Base-by-base conservation (phyloP, 2,113 vertebrate species). In the Hiodon alosoides region DNA sequence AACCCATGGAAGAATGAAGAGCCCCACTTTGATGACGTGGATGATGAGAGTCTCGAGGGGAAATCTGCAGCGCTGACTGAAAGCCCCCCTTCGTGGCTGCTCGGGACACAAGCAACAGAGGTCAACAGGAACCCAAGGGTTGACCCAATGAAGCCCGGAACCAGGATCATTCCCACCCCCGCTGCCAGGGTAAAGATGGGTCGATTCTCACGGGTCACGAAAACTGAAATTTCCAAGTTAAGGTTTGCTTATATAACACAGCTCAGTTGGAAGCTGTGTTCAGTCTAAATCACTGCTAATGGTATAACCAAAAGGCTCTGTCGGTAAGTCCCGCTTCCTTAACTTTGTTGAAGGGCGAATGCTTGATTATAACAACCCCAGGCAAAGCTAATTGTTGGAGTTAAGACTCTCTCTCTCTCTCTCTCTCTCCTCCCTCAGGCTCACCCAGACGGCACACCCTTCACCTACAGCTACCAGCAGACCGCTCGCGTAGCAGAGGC, bases 371-470 rank as follows among this genome's bases (percentile, higher is more conserved):
- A 59, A 3, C 9, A 59, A 9, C 9, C 9, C 14, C 58, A 11
- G 58, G 55, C 55, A 8, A 11, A 6, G 11, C 6, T 57, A 11
- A 57, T 57, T 8, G 6, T 57, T 6, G 1, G 2, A 6, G 6
- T 6, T 11, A 57, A 9, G 58, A 9, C 3, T 9, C 0, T 59
- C 9, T 4, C 9, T 9, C 9, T 59, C 14, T 59, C 58, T 59
- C 4, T 59, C 14, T 59, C 4, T 53, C 11, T 54, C 50, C 50
- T 9, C 8, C 53, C 4, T 14, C 52, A 76, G 73, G 58, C 53
- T 51, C 70, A 77, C 76, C 71, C 78, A 77, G 79, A 86, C 79
- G 83, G 80, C 70, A 73, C 76, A 74, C 71, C 77, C 50, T 73
- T 72, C 73, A 50, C 73, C 52, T 67, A 73, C 75, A 67, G 16